Evolutionary conservation across 1,140 invertebrate species (phyloP), one percentile per base, ranked within the genome.

Genomic region (Andricus grossulariae): DNA sequence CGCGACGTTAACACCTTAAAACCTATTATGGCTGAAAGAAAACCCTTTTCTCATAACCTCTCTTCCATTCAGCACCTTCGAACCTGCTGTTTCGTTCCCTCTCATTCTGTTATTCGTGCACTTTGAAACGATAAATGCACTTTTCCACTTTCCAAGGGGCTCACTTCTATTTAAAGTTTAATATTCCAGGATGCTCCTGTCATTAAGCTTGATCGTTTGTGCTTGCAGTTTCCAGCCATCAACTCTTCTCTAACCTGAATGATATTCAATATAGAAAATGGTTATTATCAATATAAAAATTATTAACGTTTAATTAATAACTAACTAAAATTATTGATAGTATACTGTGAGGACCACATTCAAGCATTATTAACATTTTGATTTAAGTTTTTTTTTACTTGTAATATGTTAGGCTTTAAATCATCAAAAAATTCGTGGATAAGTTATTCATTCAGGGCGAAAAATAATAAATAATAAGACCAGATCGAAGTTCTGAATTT

Each of bases 1-100:
- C 81, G 83, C 83, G 86, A 84, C 83, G 87, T 90, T 88, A 90
- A 89, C 88, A 89, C 87, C 85, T 84, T 86, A 82, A 86, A 84
- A 87, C 82, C 84, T 74, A 83, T 87, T 87, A 87, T 83, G 79
- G 80, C 80, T 76, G 77, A 83, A 89, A 88, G 85, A 88, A 88
- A 88, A 86, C 82, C 84, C 84, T 81, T 84, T 87, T 88, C 82
- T 82, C 73, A 78, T 72, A 25, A 51, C 25, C 74, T 77, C 71
- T 76, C 77, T 50, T 50, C 25, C 32, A 18, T 77, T 78, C 52
- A 13, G 57, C 25, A 55, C 51, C 50, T 77, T 77, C 50, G 71
- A 50, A 71, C 51, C 50, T n/a, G 55, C 74, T 19, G 72, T 73
- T 74, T 76, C 60, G 60, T 5, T n/a, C 51, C 60, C 32, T 50